Evolutionary conservation across 64 coral and sea anemone species (phyloP).

Genomic region (Exaiptasia diaphana): DNA sequence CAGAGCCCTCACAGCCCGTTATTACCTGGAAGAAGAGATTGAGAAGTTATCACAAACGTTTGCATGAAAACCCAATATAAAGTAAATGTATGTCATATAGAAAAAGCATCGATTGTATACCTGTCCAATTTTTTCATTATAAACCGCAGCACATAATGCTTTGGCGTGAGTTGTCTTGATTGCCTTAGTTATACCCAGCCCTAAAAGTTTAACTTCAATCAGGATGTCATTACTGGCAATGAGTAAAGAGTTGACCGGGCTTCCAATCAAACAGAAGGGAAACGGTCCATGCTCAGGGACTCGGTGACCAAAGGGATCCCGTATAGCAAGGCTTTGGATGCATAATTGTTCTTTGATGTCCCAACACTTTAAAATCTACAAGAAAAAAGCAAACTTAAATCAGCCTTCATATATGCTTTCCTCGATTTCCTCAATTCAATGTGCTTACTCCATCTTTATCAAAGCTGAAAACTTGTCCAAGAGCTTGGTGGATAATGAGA

Average conservation of each 20-base stretch:
- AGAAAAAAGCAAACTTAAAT: not conserved
- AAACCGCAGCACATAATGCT: slow-evolving; percentile 68
- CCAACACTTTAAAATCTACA: slow-evolving; percentile 83
- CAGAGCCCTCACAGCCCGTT: slow-evolving; percentile 62
- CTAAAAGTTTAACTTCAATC: slow-evolving; percentile 77
- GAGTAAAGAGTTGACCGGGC: slow-evolving; percentile 71
- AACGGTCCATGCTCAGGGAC: slow-evolving; percentile 89
- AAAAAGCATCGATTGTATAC: too few species aligned
- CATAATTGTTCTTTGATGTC: slow-evolving; percentile 86
- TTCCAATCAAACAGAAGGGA: slow-evolving; percentile 66
- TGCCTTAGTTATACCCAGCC: slow-evolving; percentile 41
- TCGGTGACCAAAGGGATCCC: slow-evolving; percentile 81
- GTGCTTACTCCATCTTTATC: slow-evolving; percentile 89
- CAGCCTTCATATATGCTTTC: not conserved
- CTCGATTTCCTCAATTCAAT: too few species aligned
- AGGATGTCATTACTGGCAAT: slow-evolving; percentile 84
- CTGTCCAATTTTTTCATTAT: slow-evolving; percentile 75
- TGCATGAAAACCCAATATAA: too few species aligned
- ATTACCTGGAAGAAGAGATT: slow-evolving; percentile 54
- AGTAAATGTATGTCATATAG: too few species aligned
- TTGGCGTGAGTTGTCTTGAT: slow-evolving; percentile 74
- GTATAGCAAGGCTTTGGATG: slow-evolving; percentile 69
- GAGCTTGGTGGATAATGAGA: slow-evolving; percentile 55
- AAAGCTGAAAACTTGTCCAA: slow-evolving; percentile 82
- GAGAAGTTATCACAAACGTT: not conserved